Conservation (phyloP, 2,113 vertebrate genomes). For the Geothlypis trichas region DNA sequence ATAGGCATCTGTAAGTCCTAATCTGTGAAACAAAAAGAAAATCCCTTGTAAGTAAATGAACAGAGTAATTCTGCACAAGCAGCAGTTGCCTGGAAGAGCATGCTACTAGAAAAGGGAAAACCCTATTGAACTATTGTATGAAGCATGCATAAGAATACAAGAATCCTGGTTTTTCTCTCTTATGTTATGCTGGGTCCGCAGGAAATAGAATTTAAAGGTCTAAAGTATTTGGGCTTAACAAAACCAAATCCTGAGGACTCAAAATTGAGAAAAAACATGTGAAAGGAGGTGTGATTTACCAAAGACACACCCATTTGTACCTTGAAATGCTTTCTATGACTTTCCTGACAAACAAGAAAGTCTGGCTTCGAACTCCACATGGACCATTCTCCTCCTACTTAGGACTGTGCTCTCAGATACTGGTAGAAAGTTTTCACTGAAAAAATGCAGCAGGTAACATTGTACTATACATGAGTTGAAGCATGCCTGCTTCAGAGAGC, state of each 20-base stretch:
- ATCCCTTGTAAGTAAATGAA: background rate
- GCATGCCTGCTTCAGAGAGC: background rate
- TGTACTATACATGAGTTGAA: background rate
- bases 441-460: background rate
- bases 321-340: background rate
- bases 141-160: background rate
- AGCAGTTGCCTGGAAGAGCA: background rate
- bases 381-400: background rate
- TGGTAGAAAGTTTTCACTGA: background rate
- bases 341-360: background rate
- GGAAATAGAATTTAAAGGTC: background rate
- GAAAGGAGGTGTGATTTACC: background rate
- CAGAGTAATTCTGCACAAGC: background rate
- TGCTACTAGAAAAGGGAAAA: background rate
- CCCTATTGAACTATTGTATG: background rate
- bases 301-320: background rate
- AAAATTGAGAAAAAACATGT: background rate
- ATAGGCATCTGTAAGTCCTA: constrained; percentile 82
- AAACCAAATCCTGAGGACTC: background rate
- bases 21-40: constrained; percentile 76
- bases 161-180: background rate
- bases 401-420: background rate
- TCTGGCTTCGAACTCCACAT: background rate
- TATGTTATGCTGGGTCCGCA: background rate
- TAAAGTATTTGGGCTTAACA: background rate